A percentile compares a stretch with the other conserved stretches of the same genome.
These are phyloP conservation scores for Aphelocoma californica DNA, from an alignment of 2,797 vertebrate genomes.

Conservation along the genomic window DNA sequence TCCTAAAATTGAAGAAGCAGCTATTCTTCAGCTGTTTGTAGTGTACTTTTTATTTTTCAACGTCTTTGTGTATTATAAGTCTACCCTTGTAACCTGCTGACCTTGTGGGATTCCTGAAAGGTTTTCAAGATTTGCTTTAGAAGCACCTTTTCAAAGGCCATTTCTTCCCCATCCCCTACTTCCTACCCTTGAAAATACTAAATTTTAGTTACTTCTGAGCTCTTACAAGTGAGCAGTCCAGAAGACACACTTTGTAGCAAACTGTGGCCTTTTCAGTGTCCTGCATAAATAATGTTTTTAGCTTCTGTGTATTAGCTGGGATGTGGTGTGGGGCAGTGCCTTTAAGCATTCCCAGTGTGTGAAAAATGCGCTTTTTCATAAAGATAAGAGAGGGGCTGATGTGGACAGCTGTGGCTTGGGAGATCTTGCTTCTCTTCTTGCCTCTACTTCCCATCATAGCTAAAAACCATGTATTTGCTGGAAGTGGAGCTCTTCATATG, in stretches of 20 bases:
- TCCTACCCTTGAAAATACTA: neutral
- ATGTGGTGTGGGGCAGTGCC: neutral
- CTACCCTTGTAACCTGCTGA: neutral
- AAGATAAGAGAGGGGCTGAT: neutral
- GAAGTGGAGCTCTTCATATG: neutral
- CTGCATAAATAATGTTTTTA: neutral
- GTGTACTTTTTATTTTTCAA: neutral
- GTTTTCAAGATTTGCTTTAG: neutral
- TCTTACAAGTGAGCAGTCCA: neutral
- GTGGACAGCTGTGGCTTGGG: neutral
- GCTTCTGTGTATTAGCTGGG: too few species aligned
- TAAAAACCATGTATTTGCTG: neutral
- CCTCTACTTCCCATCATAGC: neutral
- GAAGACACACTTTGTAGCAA: neutral
- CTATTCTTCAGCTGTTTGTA: neutral
- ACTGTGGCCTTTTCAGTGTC: neutral
- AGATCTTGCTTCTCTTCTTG: neutral
- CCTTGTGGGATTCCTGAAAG: neutral
- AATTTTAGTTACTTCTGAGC: neutral
- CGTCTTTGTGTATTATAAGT: neutral
- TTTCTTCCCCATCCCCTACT: neutral
- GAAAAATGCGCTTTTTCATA: neutral
- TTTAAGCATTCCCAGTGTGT: neutral
- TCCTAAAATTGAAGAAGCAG: neutral
- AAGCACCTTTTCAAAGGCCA: neutral